phyloP scores from a whole-genome alignment of 1,140 invertebrate species.

The Pogonomyrmex californicus region DNA sequence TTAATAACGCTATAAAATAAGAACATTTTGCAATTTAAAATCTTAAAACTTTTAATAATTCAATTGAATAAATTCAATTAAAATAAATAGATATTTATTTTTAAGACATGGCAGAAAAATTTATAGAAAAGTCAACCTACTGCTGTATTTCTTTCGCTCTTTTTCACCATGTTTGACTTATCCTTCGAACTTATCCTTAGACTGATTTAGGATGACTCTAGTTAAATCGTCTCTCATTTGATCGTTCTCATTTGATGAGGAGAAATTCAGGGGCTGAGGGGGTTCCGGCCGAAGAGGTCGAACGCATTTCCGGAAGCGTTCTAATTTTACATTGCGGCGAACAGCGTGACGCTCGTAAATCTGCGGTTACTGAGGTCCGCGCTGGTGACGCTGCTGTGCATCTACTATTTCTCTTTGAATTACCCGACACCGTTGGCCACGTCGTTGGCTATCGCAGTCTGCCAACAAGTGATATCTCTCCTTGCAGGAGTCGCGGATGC shows the following conservation, averaged over 20 bases:
- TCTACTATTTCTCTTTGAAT: conserved; percentile 66
- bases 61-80: background rate
- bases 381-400: conserved; percentile 57
- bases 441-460: conserved; percentile 44
- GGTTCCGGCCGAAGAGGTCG: conserved; percentile 38
- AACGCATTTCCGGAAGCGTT: conserved; percentile 65
- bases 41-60: background rate
- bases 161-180: background rate
- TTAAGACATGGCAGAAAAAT: background rate
- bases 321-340: conserved; percentile 67
- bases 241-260: conserved; percentile 26
- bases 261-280: background rate
- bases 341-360: conserved; percentile 65
- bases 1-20: background rate
- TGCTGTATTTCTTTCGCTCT: background rate
- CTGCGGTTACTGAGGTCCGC: conserved; percentile 67
- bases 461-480: conserved; percentile 47
- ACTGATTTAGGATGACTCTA: conserved; percentile 5
- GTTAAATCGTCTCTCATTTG: conserved; percentile 30
- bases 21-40: background rate
- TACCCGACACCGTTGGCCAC: conserved; percentile 20
- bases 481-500: conserved; percentile 8
- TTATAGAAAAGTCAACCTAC: background rate
- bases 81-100: background rate
- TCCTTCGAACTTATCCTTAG: background rate